Evolutionary conservation across 2,888 invertebrate genomes (phyloP).

Genomic region (Leptinotarsa tumamoca): DNA sequence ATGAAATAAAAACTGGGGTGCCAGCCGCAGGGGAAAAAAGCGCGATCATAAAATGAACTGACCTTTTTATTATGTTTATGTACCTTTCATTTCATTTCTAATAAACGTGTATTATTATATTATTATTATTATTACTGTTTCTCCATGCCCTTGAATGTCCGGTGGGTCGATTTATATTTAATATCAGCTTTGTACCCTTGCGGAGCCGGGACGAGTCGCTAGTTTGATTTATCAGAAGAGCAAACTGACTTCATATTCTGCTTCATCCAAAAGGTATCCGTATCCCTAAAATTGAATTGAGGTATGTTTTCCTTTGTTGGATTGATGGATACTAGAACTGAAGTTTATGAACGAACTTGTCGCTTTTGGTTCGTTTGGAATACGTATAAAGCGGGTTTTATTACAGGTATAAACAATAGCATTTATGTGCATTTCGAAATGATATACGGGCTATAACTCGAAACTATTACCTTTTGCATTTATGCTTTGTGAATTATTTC

Average conservation of each 20-base stretch:
- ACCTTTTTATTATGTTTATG: too few species aligned
- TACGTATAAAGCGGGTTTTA: conserved; percentile 13
- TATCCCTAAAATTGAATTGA: neutral
- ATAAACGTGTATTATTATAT: too few species aligned
- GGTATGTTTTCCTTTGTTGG: neutral
- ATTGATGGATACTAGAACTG: neutral
- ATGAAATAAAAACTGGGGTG: too few species aligned
- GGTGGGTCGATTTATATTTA: too few species aligned
- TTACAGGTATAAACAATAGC: conserved; percentile 9
- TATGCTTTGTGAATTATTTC: neutral
- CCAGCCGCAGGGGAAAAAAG: too few species aligned
- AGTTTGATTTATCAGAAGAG: too few species aligned
- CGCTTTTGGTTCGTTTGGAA: neutral
- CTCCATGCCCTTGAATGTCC: too few species aligned
- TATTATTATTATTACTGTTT: too few species aligned
- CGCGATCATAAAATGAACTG: too few species aligned
- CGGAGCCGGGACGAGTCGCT: too few species aligned
- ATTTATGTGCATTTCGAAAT: conserved; percentile 11
- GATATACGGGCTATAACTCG: conserved; percentile 14
- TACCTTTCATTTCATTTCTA: too few species aligned
- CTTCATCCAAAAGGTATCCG: neutral
- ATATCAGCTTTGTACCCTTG: too few species aligned
- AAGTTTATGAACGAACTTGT: neutral
- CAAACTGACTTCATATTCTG: neutral
- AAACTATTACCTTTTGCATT: conserved; percentile 9